A percentile compares a stretch with the other conserved stretches of the same genome.
Conservation (phyloP, 2,113 vertebrate genomes). For the Uropsilus gracilis region DNA sequence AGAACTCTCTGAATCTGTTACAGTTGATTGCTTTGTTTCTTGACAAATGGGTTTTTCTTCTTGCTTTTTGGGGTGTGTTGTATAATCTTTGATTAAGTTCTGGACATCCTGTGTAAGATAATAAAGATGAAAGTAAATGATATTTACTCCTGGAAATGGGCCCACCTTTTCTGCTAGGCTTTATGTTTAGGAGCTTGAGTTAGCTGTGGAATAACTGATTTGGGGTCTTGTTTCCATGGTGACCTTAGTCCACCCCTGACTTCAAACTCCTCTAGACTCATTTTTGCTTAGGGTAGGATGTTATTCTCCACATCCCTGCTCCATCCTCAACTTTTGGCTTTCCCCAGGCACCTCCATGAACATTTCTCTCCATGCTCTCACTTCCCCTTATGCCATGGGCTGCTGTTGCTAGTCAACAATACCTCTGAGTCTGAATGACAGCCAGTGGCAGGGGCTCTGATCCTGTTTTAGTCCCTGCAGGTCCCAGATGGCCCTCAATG, state of each 20-base stretch:
- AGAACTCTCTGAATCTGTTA: not conserved
- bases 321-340: not conserved
- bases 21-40: not conserved
- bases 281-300: not conserved
- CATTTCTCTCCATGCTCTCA: not conserved
- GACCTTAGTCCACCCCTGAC: not conserved
- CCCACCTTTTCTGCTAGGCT: not conserved
- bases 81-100: not conserved
- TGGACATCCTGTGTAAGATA: not conserved
- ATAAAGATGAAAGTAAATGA: not conserved
- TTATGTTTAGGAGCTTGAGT: not conserved
- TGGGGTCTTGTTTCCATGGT: not conserved
- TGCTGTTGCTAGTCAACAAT: not conserved
- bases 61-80: not conserved
- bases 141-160: not conserved
- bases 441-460: not conserved
- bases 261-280: not conserved
- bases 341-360: not conserved
- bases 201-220: not conserved
- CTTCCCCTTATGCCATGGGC: not conserved
- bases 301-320: not conserved
- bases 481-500: not conserved
- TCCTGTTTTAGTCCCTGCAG: not conserved
- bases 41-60: not conserved
- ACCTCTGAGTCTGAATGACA: not conserved